Percentiles rank a stretch among this genome's conserved stretches.
Conservation (phyloP, 2,797 vertebrate species). For the Varecia variegata region DNA sequence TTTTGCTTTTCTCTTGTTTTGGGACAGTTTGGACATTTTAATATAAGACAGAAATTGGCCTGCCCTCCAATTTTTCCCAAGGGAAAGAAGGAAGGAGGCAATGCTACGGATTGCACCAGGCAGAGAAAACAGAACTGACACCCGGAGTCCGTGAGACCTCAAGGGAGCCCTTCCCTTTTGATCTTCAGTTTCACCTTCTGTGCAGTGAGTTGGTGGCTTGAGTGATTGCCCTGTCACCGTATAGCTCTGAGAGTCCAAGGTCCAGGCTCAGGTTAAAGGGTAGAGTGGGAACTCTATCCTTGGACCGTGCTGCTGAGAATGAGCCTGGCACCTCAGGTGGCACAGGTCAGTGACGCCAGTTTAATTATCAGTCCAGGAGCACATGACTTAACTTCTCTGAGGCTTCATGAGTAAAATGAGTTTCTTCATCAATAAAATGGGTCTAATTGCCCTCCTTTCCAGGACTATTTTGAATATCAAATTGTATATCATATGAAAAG, state of each 20-base stretch:
- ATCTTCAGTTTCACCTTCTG: background rate
- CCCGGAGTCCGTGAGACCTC: background rate
- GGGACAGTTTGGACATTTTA: background rate
- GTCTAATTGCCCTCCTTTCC: background rate
- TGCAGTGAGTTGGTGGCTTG: too few relatives aligned
- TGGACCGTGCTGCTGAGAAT: background rate
- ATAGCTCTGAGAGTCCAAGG: background rate
- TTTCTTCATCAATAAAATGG: background rate
- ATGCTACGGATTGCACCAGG: background rate
- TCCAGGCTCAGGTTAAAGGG: background rate
- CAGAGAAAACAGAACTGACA: background rate
- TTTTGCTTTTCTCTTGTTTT: background rate
- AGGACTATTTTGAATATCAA: background rate
- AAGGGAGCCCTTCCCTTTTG: background rate
- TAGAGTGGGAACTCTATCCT: background rate
- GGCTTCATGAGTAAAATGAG: background rate
- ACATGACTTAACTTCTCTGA: background rate
- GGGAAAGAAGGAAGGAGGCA: background rate
- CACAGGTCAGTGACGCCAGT: background rate
- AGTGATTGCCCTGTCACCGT: fast-evolving
- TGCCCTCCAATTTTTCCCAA: background rate
- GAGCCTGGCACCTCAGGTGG: background rate
- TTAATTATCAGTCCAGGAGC: background rate
- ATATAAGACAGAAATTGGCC: background rate
- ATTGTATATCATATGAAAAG: background rate